Evolutionary conservation across 2,113 vertebrate species (phyloP), one percentile per base, ranked within the genome.

Genomic region (Pipra filicauda): DNA sequence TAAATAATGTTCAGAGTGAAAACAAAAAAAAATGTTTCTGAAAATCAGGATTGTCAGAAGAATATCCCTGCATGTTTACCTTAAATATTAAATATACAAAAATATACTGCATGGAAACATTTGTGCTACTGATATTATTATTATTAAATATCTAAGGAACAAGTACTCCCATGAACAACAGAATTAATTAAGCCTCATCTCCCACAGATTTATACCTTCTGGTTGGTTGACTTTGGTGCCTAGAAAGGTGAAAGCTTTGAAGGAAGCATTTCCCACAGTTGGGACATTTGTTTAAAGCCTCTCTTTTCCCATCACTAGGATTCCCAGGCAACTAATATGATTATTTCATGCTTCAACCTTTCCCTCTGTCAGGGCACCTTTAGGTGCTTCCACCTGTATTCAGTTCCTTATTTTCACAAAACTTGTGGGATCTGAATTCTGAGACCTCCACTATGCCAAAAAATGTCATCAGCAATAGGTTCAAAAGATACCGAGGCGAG

Each of bases 181-280:
- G 75, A 88, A 93, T 88, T 92, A 92, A 96, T 88, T 79, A 92
- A 92, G 48, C 24, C 30, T 88, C 79, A 84, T 88, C 88, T 93
- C 75, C 82, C 91, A 95, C 55, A 84, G 55, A 77, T 74, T 70
- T 74, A 48, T 28, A 62, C 57, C 75, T 92, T 52, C 72, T 74
- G 28, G 21, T 66, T 86, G 18, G 54, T 59, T 83, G 85, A 79
- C 82, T 95, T 61, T 4, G 11, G 88, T 43, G 26, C 73, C 69
- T 83, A 80, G 78, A 88, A 96, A 93, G 49, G 62, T 26, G 37
- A 82, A 96, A 91, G 55, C 95, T 95, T 90, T 94, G 83, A 94
- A 94, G 2, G 8, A 80, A 92, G 39, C 37, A 80, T 95, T 96
- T 94, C 88, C 91, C 92, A 96, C 92, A 95, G 59, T 2, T 71